These are phyloP conservation scores for Anolis carolinensis DNA, from an alignment of 2,113 vertebrate genomes.

Conservation along the genomic window DNA sequence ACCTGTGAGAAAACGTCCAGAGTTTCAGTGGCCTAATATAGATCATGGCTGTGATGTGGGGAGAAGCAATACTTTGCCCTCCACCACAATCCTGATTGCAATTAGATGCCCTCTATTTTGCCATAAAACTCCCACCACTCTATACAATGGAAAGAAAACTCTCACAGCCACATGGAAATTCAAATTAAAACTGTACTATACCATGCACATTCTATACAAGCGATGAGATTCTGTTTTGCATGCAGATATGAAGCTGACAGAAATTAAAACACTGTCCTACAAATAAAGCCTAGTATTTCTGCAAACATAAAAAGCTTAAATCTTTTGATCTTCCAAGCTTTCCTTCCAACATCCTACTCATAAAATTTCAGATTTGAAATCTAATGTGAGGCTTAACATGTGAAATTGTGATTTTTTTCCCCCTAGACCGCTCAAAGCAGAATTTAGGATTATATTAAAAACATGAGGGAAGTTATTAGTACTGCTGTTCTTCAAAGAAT, in stretches of 20 bases:
- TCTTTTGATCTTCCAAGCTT: conserved; percentile 58
- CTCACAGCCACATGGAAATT: background rate
- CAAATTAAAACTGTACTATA: background rate
- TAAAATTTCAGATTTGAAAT: conserved; percentile 53
- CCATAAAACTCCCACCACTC: too few relatives aligned
- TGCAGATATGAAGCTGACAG: conserved; percentile 35
- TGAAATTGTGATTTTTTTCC: conserved; percentile 50
- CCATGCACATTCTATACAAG: fast-evolving
- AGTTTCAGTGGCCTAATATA: background rate
- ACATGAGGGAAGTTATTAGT: conserved; percentile 60
- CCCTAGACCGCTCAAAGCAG: conserved; percentile 52
- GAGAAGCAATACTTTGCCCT: background rate
- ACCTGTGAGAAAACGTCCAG: too few relatives aligned
- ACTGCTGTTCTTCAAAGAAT: conserved; percentile 62
- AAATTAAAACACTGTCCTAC: conserved; percentile 65
- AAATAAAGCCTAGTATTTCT: conserved; percentile 60
- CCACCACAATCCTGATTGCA: background rate
- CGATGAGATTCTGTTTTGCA: background rate
- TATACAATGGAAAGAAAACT: background rate
- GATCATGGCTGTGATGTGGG: background rate
- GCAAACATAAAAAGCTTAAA: conserved; percentile 64
- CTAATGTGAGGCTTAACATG: conserved; percentile 45
- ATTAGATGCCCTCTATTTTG: background rate
- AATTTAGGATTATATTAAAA: conserved; percentile 55
- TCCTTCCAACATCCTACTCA: conserved; percentile 38